These are phyloP conservation scores for Choristoneura rosaceana DNA, from an alignment of 2,888 invertebrate genomes.

Conservation along the genomic window DNA sequence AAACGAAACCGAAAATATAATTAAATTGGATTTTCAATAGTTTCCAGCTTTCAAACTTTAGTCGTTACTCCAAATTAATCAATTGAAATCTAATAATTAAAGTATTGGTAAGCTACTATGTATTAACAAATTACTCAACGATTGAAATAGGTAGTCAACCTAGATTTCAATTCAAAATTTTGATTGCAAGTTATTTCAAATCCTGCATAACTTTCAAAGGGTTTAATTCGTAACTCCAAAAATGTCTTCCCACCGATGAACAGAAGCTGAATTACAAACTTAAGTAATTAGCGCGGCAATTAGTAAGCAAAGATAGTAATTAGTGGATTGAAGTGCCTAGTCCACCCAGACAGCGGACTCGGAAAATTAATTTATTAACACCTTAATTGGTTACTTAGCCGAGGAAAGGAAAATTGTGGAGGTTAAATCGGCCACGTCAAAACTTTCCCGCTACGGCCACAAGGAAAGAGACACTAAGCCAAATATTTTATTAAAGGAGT, in stretches of 20 bases:
- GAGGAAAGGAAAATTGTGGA: slow-evolving; percentile 45
- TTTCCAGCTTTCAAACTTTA: background rate
- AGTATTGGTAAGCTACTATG: background rate
- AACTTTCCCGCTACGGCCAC: slow-evolving; percentile 36
- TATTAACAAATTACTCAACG: background rate
- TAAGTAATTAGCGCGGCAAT: slow-evolving; percentile 53
- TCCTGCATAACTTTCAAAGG: slow-evolving; percentile 1
- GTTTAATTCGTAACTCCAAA: slow-evolving; percentile 1
- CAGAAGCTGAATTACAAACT: slow-evolving; percentile 53
- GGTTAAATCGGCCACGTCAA: slow-evolving; percentile 36
- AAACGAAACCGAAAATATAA: too few relatives aligned
- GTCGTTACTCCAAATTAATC: too few relatives aligned
- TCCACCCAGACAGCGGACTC: slow-evolving; percentile 52
- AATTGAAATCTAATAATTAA: background rate
- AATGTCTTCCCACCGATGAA: slow-evolving; percentile 16
- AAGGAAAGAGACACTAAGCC: slow-evolving; percentile 42
- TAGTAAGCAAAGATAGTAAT: slow-evolving; percentile 55
- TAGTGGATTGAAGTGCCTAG: slow-evolving; percentile 56
- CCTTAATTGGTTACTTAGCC: slow-evolving; percentile 54
- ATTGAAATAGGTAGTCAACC: slow-evolving; percentile 2
- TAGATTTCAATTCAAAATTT: background rate
- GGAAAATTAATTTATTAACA: slow-evolving; percentile 61
- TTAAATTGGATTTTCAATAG: too few relatives aligned
- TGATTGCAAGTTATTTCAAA: background rate
- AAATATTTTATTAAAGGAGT: slow-evolving; percentile 75